Base-by-base conservation (phyloP, 2,888 invertebrate genomes). In the Hirtodrosophila alboralis region DNA sequence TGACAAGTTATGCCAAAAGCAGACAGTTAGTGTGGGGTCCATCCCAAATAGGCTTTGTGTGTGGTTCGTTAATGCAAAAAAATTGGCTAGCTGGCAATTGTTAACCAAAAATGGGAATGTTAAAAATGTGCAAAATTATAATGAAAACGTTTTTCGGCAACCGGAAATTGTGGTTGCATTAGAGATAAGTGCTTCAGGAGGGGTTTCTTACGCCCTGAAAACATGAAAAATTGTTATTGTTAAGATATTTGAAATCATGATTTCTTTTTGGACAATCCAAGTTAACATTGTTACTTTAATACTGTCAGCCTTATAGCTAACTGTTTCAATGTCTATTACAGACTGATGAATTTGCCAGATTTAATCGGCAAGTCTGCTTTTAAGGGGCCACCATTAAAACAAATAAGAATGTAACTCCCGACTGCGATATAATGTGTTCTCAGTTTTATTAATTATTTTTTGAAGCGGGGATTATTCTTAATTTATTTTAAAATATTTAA, bases 1-100 rank as follows among this genome's bases (percentile, higher is more conserved):
- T 86, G 77, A 75, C 84, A 86, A 81, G 70, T 83, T 81, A 84
- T 86, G 80, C 84, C 74, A 70, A 36, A 21, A 34, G 41, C 84
- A 84, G 81, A 59, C 57, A n/a, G 2, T 7, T 45, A 47, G 41
- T 49, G 31, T 48, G 56, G 38, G 44, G 33, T n/a, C 51, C 63
- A 23, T 23, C n/a, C n/a, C 6, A 53, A 67, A 58, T 74, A 84
- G 77, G 85, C 85, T 71, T 84, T 78, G 69, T 44, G n/a, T n/a
- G 53, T 14, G 53, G 43, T 47, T 59, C 54, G 66, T 56, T 69
- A 63, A 74, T 74, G 63, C 57, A 57, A 60, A 66, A 62, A 66
- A 70, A 83, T 67, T 67, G 76, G 51, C 61, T 43, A 27, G 28
- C 48, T 27, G 21, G 53, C 73, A 72, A 72, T 65, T 58, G 59